Percentiles rank a stretch among this genome's conserved stretches.
These are phyloP conservation scores for Actenoides hombroni DNA, from an alignment of 2,113 vertebrate species.

Conservation along the genomic window DNA sequence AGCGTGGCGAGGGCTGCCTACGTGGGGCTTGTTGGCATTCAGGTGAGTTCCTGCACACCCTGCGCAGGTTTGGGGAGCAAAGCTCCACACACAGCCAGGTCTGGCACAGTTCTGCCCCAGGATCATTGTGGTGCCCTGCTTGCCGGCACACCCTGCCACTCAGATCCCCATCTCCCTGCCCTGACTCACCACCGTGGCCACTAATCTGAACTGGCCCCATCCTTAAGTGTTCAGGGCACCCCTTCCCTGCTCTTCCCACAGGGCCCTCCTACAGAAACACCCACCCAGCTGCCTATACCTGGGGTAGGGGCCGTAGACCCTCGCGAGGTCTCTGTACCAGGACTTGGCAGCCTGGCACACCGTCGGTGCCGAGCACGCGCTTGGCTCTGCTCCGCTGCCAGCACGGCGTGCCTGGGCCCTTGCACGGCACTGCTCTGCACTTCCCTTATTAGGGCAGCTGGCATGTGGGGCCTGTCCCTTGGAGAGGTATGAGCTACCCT, in stretches of 20 bases:
- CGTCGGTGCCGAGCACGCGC: background rate
- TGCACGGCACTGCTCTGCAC: background rate
- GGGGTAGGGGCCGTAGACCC: background rate
- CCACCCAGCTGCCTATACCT: accelerated
- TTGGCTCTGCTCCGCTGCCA: background rate
- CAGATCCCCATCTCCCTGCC: background rate
- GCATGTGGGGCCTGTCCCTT: accelerated
- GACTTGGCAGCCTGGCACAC: background rate
- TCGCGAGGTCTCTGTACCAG: accelerated
- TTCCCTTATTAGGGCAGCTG: slow-evolving; percentile 61
- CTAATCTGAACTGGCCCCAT: background rate
- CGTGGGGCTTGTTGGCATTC: background rate
- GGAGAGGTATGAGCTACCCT: background rate
- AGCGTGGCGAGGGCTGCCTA: background rate
- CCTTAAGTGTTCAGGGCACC: background rate
- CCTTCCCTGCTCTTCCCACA: background rate
- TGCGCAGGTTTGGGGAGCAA: background rate
- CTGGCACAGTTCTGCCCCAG: background rate
- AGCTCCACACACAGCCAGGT: background rate
- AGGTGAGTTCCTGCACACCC: background rate
- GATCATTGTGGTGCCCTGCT: background rate
- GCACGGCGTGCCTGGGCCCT: background rate
- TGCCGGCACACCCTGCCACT: background rate
- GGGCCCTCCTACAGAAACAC: background rate
- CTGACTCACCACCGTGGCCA: background rate